Evolutionary conservation across 2,888 invertebrate species (phyloP), one percentile per base, ranked within the genome.

Genomic region (Scrobipalpa costella): DNA sequence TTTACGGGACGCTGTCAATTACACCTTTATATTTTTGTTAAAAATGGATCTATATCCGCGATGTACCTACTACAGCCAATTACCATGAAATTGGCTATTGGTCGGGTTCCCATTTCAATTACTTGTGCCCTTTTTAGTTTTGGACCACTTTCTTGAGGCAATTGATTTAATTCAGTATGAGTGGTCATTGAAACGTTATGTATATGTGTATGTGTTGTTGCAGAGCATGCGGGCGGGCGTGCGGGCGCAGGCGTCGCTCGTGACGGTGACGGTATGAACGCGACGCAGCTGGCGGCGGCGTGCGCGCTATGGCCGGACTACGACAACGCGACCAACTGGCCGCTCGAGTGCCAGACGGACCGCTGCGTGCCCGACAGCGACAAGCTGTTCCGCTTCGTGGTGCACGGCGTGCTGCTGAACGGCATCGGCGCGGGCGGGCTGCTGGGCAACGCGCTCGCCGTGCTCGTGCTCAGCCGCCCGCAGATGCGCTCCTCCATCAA

Each of bases 401-500:
- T 96, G 69, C 95, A 96, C 85, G 97, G 97, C 66, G 92, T 98
- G 69, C 90, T 97, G 71, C 92, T 97, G 64, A 97, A 97, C 84
- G 85, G 94, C 58, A 94, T 98, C 74, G 96, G 96, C 65, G 85
- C 96, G 33, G 94, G 95, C 75, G 98, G 98, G 7, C 94, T 98
- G 67, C 92, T 97, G 55, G 98, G 98, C 69, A 98, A 98, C 88
- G 93, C 96, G 64, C 95, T 98, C 64, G 95, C 98, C 49, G 96
- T 97, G 93, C 94, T 98, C 67, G 98, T 98, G 73, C 92, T 98
- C 61, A 96, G 97, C 65, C 94, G 98, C 63, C 98, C 98, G 27
- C 96, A 98, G 86, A 98, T 99, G 98, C 94, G 97, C 76, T 98
- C 98, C 65, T 98, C 98, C 79, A 97, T 98, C 80, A 98, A 98